Base-by-base conservation (phyloP, 2,113 vertebrate genomes). In the Pycnonotus jocosus region DNA sequence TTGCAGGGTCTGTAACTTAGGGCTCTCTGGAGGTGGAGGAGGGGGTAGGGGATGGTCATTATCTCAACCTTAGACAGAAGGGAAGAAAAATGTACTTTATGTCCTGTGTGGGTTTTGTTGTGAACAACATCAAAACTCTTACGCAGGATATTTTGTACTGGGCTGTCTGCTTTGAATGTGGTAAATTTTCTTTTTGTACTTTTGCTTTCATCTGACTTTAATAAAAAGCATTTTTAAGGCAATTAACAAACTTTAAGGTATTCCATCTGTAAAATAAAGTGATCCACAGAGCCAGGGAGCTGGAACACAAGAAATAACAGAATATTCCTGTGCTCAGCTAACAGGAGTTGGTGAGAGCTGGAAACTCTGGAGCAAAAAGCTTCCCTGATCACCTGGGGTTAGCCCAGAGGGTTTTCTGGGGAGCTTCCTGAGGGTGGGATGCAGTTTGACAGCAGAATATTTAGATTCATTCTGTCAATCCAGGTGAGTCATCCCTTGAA, bases 401-500 rank as follows among this genome's bases (percentile, higher is more conserved):
- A 88, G 64, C 86, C 88, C 92, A 54, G 68, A 24, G 69, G 82
- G 71, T 47, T 86, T 82, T 77, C 76, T 72, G 71, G 76, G 47
- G 47, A 86, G 62, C 57, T 71, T 74, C 2, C 9, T 27, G 50
- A 35, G 83, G 74, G 79, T 87, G 81, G 81, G 84, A 60, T 90
- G 87, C 68, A 58, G 54, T 60, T 80, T 87, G 84, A 77, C 93
- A 88, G 91, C 48, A 44, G 93, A 86, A 51, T 90, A 93, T 92
- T 96, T 58, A 40, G 68, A 56, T 77, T 81, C 16, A 17, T 90
- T 94, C 78, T 92, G 90, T 87, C 90, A 70, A 79, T 90, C 82
- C 81, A 95, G 92, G 93, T 94, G 94, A 96, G 68, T 90, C 81
- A 72, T 65, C 50, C 82, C 71, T 92, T 73, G 85, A 79, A 90